Evolutionary conservation across 1,140 invertebrate genomes (phyloP).

Genomic region (Mya arenaria): DNA sequence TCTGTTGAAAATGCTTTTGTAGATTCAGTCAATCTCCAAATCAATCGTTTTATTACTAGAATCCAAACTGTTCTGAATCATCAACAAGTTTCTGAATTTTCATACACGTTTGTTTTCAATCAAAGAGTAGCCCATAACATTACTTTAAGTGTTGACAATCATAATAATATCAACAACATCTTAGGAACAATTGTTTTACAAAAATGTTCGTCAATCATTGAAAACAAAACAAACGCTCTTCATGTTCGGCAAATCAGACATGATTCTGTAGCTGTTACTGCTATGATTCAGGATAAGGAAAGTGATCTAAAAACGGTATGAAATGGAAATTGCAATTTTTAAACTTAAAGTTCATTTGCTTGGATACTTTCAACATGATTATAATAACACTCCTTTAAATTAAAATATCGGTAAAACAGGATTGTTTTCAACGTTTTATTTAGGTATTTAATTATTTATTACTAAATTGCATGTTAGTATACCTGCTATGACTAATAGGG

Average conservation of each 20-base stretch:
- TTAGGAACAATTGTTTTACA: neutral
- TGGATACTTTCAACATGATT: no score
- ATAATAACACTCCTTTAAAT: no score
- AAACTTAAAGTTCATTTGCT: no score
- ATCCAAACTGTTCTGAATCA: neutral
- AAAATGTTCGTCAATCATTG: neutral
- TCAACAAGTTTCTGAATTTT: neutral
- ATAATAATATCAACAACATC: neutral
- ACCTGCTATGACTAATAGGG: no score
- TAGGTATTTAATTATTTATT: no score
- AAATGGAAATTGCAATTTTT: no score
- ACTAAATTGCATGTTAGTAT: no score
- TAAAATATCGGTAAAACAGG: no score
- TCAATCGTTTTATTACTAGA: neutral
- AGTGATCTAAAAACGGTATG: neutral
- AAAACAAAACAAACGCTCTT: neutral
- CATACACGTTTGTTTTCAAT: neutral
- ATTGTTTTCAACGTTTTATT: no score
- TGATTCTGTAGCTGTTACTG: neutral
- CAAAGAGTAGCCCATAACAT: neutral
- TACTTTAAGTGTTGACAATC: neutral
- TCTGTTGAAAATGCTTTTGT: neutral
- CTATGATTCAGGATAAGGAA: neutral
- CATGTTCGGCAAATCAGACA: slow-evolving; percentile 7
- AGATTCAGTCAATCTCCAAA: neutral